Base-by-base conservation (phyloP, 2,113 vertebrate species). In the Brachionichthys hirsutus region DNA sequence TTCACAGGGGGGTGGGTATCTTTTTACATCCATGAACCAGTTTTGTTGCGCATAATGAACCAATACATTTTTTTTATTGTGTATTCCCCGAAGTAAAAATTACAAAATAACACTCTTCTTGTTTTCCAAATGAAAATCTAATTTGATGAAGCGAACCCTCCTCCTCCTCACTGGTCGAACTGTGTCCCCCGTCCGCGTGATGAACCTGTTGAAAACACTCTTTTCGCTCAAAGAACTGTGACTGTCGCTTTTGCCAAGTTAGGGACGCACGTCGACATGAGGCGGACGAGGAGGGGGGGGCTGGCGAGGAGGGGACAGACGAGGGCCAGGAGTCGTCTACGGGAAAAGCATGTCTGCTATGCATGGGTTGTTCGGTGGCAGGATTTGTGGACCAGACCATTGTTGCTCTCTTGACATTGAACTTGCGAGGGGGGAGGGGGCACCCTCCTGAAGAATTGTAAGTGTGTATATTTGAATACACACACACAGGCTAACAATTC, bases 351-450 rank as follows among this genome's bases (percentile, higher is more conserved):
- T 88, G 78, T 63, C 75, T 81, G 85, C 83, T 85, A 85, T 85
- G 85, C 77, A 75, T 17, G 67, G 54, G 59, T 77, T 85, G 82
- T 86, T 80, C 89, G 76, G 77, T 82, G 80, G 73, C 57, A 47
- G 84, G 81, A 87, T 89, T 86, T 87, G 88, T 83, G 70, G 72
- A 66, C 73, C 82, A 50, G 20, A 60, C 66, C 71, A 87, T 87
- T 88, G 87, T 88, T 78, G 72, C 74, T 81, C 78, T 81, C 78
- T 82, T 85, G 88, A 90, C 87, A 89, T 86, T 89, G 88, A 89
- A 89, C 87, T 90, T 89, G 84, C 62, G 75, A 78, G 70, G 82
- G 76, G 19, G 59, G 41, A 69, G 72, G 36, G 30, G 15, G 16
- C 54, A 40, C 49, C 70, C 66, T 67, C 41, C 70, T 62, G 61